These are phyloP conservation scores for Formica selysi DNA, from an alignment of 1,140 invertebrate species.

Conservation along the genomic window DNA sequence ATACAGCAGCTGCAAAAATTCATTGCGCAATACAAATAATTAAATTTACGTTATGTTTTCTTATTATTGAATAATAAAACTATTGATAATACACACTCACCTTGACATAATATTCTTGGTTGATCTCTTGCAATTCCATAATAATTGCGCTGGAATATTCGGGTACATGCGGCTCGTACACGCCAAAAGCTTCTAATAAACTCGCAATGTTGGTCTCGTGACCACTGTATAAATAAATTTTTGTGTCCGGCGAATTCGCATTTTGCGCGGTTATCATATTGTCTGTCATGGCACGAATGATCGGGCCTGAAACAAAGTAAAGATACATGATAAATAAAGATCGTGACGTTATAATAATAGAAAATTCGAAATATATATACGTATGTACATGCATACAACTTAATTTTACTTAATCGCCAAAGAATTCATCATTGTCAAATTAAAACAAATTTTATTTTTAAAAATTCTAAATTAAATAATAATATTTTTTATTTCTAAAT, in stretches of 20 bases:
- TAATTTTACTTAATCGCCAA: background rate
- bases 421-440: background rate
- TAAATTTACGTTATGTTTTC: background rate
- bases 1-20: slow-evolving; percentile 78
- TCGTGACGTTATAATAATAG: slow-evolving; percentile 6
- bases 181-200: slow-evolving; percentile 88
- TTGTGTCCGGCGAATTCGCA: slow-evolving; percentile 79
- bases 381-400: too few relatives aligned
- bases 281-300: slow-evolving; percentile 87
- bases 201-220: slow-evolving; percentile 91
- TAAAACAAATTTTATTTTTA: background rate
- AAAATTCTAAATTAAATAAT: too few relatives aligned
- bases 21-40: background rate
- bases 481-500: too few relatives aligned
- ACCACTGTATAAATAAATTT: slow-evolving; percentile 88
- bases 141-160: slow-evolving; percentile 86
- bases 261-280: slow-evolving; percentile 82
- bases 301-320: slow-evolving; percentile 81
- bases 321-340: background rate
- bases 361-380: slow-evolving; percentile 1
- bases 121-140: slow-evolving; percentile 77
- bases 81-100: slow-evolving; percentile 75
- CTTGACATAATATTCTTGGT: slow-evolving; percentile 85
- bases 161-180: slow-evolving; percentile 88
- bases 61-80: background rate